Conservation (phyloP, 2,113 vertebrate species). For the Myxocyprinus asiaticus region DNA sequence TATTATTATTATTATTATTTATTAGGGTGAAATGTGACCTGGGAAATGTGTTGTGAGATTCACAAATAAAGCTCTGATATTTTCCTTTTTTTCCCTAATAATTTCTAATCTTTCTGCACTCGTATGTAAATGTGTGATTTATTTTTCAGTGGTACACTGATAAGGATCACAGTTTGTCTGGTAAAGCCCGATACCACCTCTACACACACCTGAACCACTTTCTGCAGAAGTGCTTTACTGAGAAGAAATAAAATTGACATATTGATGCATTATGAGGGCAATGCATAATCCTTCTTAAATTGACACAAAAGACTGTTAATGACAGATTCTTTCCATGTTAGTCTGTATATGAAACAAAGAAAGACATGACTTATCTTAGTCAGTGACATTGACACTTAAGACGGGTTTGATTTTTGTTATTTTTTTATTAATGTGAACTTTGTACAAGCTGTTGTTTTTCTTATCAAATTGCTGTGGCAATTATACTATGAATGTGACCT, state of each 20-base stretch:
- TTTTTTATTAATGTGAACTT: background rate
- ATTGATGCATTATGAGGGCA: background rate
- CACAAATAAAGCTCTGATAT: too few species aligned
- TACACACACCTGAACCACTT: slow-evolving; percentile 93
- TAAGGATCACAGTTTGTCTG: slow-evolving; percentile 86
- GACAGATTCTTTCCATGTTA: background rate
- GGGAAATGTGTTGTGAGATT: too few species aligned
- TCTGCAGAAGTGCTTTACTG: slow-evolving; percentile 86
- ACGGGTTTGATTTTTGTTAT: background rate
- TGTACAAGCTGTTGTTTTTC: too few species aligned
- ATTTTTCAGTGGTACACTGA: slow-evolving; percentile 92
- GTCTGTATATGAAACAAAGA: slow-evolving; percentile 1
- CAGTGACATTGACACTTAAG: background rate
- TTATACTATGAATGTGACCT: too few species aligned
- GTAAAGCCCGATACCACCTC: slow-evolving; percentile 82
- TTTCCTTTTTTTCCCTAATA: too few species aligned
- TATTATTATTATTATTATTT: too few species aligned
- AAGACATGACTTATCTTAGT: background rate
- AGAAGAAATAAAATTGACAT: slow-evolving; percentile 61
- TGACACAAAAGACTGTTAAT: background rate
- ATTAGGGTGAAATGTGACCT: too few species aligned
- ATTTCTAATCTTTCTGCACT: background rate
- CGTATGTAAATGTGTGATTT: slow-evolving; percentile 41
- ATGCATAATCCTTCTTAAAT: background rate
- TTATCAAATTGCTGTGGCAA: background rate